Base-by-base conservation (phyloP, 2,888 invertebrate species). In the Mimachlamys varia region DNA sequence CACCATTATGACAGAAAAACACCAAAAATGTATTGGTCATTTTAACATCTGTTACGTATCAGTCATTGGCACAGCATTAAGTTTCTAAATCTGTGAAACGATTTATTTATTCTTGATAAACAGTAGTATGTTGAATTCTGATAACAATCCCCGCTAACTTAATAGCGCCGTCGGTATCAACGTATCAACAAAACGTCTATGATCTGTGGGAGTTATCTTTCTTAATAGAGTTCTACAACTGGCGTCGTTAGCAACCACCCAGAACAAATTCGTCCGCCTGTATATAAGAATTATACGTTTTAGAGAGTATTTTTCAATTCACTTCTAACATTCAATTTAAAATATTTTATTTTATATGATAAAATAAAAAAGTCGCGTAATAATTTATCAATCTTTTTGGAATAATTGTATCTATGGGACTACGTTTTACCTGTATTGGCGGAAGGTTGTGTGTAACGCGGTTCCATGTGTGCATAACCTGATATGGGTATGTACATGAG, bases 171-270 rank as follows among this genome's bases (percentile, higher is more conserved):
- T 33, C 76, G 27, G 33, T 76, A 76, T 76, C 76, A 76, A 19
- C 53, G 19, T 53, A 12, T 53, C 53, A 53, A 53, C 53, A 76
- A 76, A 76, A 76, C 12, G 27, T 33, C 33, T 27, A 76, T 15
- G 76, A 76, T 76, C 76, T 76, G 4, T 76, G 27, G 7, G 76
- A 76, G 76, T 76, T 76, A 76, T 76, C 76, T 76, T 76, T 76
- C 76, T 76, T 76, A 76, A 76, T 76, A 76, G 76, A 76, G 76
- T 76, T 76, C 76, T 33, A 76, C 33, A 33, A 76, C 33, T 33
- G 33, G 76, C 76, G 76, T 76, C 76, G 76, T 76, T 76, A 76
- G 76, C 76, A 76, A 76, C 76, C 76, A 76, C 76, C 76, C 76
- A 27, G 76, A 76, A 33, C 22, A 33, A 76, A 76, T 76, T 33